A percentile compares a stretch with the other conserved stretches of the same genome.
Evolutionary conservation across 2,113 vertebrate species (phyloP).

Genomic region (Azemiops feae): DNA sequence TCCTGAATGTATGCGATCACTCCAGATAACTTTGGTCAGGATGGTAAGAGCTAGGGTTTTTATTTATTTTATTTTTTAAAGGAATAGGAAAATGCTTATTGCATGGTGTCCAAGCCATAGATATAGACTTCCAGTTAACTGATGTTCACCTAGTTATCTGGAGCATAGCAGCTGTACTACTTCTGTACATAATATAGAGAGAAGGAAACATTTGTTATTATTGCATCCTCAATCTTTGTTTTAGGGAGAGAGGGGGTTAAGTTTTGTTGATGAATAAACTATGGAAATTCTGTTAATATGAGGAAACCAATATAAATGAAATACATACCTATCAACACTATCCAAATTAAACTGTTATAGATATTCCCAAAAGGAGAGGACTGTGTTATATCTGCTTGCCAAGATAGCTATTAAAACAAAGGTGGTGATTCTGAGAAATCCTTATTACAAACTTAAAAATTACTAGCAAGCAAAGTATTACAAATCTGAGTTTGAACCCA

Average conservation of each 20-base stretch:
- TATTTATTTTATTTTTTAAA: rapidly evolving
- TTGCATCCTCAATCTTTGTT: not conserved
- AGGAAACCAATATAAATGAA: not conserved
- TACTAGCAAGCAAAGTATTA: not conserved
- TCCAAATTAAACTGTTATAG: not conserved
- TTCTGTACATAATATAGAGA: not conserved
- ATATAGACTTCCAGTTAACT: too few relatives aligned
- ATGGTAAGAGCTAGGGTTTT: not conserved
- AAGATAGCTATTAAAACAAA: not conserved
- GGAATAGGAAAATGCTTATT: not conserved
- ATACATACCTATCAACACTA: not conserved
- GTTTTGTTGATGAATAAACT: not conserved
- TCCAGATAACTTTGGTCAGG: not conserved
- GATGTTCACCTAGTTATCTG: not conserved
- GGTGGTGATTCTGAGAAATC: not conserved
- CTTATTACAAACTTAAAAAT: not conserved
- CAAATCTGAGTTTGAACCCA: not conserved
- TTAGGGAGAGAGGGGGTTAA: not conserved
- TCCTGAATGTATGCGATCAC: rapidly evolving
- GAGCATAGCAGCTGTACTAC: not conserved
- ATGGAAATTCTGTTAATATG: not conserved
- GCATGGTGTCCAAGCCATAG: not conserved
- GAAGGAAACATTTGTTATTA: not conserved
- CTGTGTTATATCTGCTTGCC: not conserved
- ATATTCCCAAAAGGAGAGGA: not conserved